These are phyloP conservation scores for Lepidothrix coronata DNA, from an alignment of 2,113 vertebrate species.

Conservation along the genomic window DNA sequence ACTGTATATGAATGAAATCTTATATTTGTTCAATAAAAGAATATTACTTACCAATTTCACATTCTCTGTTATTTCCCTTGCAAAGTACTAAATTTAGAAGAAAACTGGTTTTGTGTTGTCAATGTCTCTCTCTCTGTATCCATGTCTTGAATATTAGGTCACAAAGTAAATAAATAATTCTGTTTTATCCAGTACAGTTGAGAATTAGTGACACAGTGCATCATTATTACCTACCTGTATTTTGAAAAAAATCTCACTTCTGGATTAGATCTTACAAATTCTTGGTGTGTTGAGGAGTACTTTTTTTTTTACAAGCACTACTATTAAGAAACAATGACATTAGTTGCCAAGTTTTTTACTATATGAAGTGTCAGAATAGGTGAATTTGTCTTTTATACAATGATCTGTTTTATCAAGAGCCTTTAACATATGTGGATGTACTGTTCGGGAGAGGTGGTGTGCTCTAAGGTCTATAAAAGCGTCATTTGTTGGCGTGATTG, in stretches of 20 bases:
- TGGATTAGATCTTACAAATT: not conserved
- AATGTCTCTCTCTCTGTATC: not conserved
- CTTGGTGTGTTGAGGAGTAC: not conserved
- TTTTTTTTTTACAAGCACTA: not conserved
- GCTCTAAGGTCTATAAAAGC: not conserved
- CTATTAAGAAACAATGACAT: not conserved
- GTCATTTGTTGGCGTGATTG: accelerated
- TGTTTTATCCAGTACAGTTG: not conserved
- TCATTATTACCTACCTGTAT: not conserved
- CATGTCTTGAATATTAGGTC: not conserved
- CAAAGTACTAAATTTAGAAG: not conserved
- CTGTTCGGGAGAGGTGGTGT: not conserved
- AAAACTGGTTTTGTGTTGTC: not conserved
- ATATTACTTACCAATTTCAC: not conserved
- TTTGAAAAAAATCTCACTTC: not conserved
- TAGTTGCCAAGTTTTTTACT: not conserved
- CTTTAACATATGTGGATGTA: not conserved
- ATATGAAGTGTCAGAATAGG: not conserved
- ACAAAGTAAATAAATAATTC: conserved; percentile 5
- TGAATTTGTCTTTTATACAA: not conserved
- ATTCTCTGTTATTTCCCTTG: not conserved
- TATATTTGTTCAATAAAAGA: not conserved
- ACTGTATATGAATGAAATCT: not conserved
- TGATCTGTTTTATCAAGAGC: not conserved
- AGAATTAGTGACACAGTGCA: not conserved